Base-by-base conservation (phyloP, 2,797 vertebrate species). In the Menidia menidia region DNA sequence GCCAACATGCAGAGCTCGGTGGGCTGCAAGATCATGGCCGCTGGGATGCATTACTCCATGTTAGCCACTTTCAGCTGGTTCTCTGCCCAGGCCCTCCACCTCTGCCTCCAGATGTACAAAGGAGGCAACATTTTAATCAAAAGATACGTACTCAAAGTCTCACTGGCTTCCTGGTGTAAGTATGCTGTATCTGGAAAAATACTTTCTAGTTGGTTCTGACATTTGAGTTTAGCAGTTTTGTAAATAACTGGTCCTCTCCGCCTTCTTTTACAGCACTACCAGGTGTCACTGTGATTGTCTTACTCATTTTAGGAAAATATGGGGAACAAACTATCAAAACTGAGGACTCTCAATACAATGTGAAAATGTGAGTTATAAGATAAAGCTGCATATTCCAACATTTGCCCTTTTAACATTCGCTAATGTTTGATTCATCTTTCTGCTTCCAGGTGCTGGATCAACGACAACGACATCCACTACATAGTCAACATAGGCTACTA, bases 1-100 rank as follows among this genome's bases (percentile, higher is more conserved):
- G 89, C 89, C 0, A 25, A 57, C 0, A 1, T 77, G 4, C 55
- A 77, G 0, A 86, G 3, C 55, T 0, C 0, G 0, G 25, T 43
- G 6, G 82, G 68, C 4, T 94, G 93, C 67, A 56, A 16, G 62
- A 45, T 88, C 43, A 84, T 93, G 73, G 93, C 87, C 0, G 89
- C 75, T 0, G 0, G 78, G 60, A 92, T 94, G 93, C 93, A 94
- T 51, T 94, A 89, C 83, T 88, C 64, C 52, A 57, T 94, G 87
- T 31, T 94, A 68, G 57, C 80, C 60, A 92, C 89, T 0, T 94
- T 94, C 75, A 90, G 79, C 2, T 94, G 93, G 93, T 94, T 94
- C 13, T 88, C 85, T 0, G 78, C 61, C 16, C 89, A 93, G 62
- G 92, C 89, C 52, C 87, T 94, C 60, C 91, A 94, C 69, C 71